Evolutionary conservation across 2,113 vertebrate species (phyloP).

Genomic region (Lichenostomus cassidix): DNA sequence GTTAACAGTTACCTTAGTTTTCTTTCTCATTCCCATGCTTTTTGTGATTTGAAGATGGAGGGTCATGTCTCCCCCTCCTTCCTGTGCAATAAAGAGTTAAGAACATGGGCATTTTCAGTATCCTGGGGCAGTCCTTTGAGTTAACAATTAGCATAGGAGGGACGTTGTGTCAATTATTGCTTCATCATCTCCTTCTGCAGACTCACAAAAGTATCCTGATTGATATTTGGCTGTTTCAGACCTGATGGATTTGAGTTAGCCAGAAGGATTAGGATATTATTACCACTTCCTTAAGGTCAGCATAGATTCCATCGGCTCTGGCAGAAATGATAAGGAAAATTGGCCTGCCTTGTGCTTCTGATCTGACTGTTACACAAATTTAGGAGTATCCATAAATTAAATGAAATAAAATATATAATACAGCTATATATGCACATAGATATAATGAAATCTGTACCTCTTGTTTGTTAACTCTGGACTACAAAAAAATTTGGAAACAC

Average conservation of each 20-base stretch:
- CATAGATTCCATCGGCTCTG: not conserved
- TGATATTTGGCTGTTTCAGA: not conserved
- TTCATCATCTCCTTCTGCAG: not conserved
- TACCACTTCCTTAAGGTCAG: not conserved
- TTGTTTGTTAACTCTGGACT: not conserved
- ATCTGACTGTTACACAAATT: not conserved
- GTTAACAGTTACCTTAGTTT: not conserved
- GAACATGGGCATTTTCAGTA: not conserved
- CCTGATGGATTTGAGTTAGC: not conserved
- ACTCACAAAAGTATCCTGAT: not conserved
- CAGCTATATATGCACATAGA: not conserved
- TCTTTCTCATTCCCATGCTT: not conserved
- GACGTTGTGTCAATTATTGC: not conserved
- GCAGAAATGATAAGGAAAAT: not conserved
- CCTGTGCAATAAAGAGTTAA: slow-evolving; percentile 9
- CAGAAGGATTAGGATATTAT: not conserved
- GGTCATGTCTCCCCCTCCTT: not conserved
- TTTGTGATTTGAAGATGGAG: not conserved
- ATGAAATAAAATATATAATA: not conserved
- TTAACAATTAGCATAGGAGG: not conserved
- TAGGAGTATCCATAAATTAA: not conserved
- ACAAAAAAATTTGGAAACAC: not conserved
- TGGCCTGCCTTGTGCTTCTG: not conserved
- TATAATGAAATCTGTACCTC: not conserved
- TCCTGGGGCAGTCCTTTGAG: not conserved